phyloP scores from a whole-genome alignment of 2,113 vertebrate species.

The Micronycteris hirsuta region DNA sequence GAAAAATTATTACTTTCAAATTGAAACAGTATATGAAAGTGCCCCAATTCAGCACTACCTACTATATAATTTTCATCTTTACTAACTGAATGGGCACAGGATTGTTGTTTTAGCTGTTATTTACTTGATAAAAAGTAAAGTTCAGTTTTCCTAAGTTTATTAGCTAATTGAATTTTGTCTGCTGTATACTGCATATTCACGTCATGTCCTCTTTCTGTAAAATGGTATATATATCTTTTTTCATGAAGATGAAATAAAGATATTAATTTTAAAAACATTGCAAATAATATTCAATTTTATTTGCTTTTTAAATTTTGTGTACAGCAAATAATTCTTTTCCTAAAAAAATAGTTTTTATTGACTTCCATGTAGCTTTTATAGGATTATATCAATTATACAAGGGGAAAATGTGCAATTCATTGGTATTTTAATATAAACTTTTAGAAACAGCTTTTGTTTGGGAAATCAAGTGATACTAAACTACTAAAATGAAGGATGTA shows the following conservation, averaged over 20 bases:
- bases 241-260: background rate
- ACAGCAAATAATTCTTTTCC: background rate
- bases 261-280: background rate
- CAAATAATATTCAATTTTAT: background rate
- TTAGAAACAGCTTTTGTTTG: background rate
- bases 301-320: background rate
- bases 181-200: background rate
- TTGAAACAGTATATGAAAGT: background rate
- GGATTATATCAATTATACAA: background rate
- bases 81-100: background rate
- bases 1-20: background rate
- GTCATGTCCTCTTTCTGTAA: background rate
- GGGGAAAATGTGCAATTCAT: background rate
- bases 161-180: background rate
- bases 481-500: background rate
- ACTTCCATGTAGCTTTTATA: background rate
- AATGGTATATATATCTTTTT: background rate
- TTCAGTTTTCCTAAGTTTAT: background rate
- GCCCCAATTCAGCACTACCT: background rate
- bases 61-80: background rate
- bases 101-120: background rate
- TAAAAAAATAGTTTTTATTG: background rate
- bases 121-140: background rate
- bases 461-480: background rate
- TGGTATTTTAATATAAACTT: conserved; percentile 4